Conservation (phyloP, 2,113 vertebrate species). For the Esox niger region DNA sequence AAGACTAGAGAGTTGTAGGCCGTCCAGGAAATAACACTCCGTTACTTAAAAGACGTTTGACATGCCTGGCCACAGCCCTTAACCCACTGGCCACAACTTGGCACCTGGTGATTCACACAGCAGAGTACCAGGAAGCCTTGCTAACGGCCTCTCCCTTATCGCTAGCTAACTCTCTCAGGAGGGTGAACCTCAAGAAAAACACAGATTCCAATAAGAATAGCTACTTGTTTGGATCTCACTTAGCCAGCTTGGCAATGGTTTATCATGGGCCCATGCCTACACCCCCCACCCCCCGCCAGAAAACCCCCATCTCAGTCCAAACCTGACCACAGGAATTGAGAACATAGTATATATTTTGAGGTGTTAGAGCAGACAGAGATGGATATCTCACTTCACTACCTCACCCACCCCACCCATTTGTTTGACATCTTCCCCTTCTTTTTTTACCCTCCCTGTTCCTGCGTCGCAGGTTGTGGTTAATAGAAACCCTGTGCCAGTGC, state of each 20-base stretch:
- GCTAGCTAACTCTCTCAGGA: constrained; percentile 20
- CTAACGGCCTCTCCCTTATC: constrained; percentile 73
- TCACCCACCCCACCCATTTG: constrained; percentile 8
- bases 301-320: neutral
- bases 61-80: constrained; percentile 45
- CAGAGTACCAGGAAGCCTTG: constrained; percentile 73
- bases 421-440: constrained; percentile 29
- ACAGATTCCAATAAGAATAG: constrained; percentile 58
- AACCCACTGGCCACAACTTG: constrained; percentile 52
- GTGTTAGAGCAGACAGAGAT: constrained; percentile 19
- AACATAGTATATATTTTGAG: constrained; percentile 37
- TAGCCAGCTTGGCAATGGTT: constrained; percentile 50
- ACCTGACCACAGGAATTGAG: constrained; percentile 56
- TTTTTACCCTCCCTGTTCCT: constrained; percentile 26
- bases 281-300: constrained; percentile 17
- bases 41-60: constrained; percentile 51
- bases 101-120: constrained; percentile 67
- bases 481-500: constrained; percentile 3
- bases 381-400: constrained; percentile 20
- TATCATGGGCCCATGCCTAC: constrained; percentile 51
- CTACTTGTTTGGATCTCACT: constrained; percentile 39
- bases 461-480: constrained; percentile 24
- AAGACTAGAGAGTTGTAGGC: constrained; percentile 3
- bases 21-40: constrained; percentile 19
- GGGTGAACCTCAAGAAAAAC: constrained; percentile 70